These are phyloP conservation scores for Eucidaris tribuloides DNA, from an alignment of 35 echinoderm and acorn worm genomes.

Conservation along the genomic window DNA sequence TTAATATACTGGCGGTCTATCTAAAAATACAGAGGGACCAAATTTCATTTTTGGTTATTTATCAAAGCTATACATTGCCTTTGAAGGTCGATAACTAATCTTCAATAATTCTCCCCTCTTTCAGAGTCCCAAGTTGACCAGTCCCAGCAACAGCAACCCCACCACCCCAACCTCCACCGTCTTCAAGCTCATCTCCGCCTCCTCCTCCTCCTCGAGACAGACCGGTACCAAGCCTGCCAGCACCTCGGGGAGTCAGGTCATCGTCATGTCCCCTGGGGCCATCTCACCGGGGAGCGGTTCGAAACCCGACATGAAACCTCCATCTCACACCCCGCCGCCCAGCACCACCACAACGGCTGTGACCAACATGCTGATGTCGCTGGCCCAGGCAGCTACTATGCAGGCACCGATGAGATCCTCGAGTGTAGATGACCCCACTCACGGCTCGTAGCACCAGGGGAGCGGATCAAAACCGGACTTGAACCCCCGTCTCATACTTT, in stretches of 20 bases:
- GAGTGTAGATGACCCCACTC: background rate
- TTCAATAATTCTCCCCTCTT: background rate
- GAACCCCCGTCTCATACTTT: background rate
- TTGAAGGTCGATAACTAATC: background rate
- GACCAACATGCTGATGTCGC: conserved; percentile 91
- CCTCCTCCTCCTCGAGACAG: background rate
- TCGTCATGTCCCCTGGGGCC: conserved; percentile 6
- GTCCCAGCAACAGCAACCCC: background rate
- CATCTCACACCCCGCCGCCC: background rate
- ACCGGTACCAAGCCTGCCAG: background rate
- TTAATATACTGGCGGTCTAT: too few species aligned
- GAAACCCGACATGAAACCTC: background rate
- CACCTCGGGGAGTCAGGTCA: background rate
- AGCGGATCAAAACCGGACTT: background rate
- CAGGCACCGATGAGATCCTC: conserved; percentile 57
- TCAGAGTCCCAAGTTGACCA: background rate
- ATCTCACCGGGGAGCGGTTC: background rate
- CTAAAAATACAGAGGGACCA: too few species aligned
- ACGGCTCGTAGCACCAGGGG: background rate
- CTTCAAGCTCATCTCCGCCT: background rate
- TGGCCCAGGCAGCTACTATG: conserved; percentile 91
- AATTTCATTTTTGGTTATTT: too few species aligned
- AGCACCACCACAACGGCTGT: background rate
- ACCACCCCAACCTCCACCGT: conserved; percentile 16
- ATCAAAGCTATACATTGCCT: too few species aligned